Evolutionary conservation across 2,113 vertebrate genomes (phyloP).

Genomic region (Syrrhaptes paradoxus): DNA sequence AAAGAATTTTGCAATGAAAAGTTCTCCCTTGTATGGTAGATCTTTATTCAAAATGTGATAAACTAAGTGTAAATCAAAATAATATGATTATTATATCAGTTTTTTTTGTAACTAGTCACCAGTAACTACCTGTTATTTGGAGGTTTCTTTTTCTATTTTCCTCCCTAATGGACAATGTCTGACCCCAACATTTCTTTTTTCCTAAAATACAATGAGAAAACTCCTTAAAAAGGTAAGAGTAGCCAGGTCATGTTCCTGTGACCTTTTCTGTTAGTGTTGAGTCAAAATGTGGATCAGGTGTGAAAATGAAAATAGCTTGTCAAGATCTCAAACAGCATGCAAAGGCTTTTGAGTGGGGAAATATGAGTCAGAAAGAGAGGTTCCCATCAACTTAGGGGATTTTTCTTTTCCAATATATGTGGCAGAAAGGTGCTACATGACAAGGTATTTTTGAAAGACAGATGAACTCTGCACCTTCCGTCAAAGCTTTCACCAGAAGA

Average conservation of each 20-base stretch:
- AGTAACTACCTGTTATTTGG: background rate
- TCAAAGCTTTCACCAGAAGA: background rate
- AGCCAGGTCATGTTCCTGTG: background rate
- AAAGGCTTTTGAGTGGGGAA: background rate
- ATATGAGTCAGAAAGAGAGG: conserved; percentile 22
- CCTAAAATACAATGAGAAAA: background rate
- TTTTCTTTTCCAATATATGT: background rate
- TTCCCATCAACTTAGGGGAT: background rate
- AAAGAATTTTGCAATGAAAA: background rate
- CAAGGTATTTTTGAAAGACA: background rate
- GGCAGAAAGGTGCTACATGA: background rate
- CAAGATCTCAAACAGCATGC: background rate
- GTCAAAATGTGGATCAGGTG: conserved; percentile 12
- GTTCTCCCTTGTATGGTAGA: background rate
- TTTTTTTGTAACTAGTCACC: background rate
- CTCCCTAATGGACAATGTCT: background rate
- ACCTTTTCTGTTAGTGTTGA: conserved; percentile 14
- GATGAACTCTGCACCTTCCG: background rate
- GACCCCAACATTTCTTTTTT: background rate
- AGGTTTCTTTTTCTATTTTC: background rate
- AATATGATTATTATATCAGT: background rate
- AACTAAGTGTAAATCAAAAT: background rate
- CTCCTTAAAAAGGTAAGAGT: background rate
- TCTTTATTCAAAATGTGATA: background rate
- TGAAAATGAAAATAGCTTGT: conserved; percentile 34